Conservation (phyloP, 2,797 vertebrate genomes). For the Lepidocolaptes lacrymiger region DNA sequence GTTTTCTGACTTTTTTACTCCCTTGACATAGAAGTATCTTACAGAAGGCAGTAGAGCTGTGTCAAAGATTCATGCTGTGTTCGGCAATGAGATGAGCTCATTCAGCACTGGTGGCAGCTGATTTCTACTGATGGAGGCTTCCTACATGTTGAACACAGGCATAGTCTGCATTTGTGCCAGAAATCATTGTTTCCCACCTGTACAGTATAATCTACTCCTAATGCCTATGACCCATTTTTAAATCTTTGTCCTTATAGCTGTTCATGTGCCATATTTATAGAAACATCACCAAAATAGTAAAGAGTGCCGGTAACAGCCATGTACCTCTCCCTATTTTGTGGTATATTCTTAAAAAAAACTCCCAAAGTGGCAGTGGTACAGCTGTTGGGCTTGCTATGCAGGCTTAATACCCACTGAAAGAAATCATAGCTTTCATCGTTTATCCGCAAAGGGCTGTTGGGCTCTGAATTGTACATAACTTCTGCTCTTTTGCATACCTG, state of each 20-base stretch:
- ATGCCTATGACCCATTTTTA: constrained; percentile 31
- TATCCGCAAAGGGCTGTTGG: neutral
- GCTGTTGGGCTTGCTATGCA: neutral
- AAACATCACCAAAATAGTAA: neutral
- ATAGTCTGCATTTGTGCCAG: constrained; percentile 9
- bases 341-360: neutral
- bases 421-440: neutral
- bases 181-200: constrained; percentile 49
- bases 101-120: neutral
- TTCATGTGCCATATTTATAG: neutral
- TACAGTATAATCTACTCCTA: constrained; percentile 23
- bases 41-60: neutral
- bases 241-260: constrained; percentile 14
- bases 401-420: neutral
- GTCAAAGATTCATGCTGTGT: neutral
- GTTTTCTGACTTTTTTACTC: constrained; percentile 1
- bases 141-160: neutral
- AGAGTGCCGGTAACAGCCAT: neutral
- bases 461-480: neutral
- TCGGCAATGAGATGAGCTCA: neutral
- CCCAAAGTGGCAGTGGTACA: neutral
- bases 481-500: neutral
- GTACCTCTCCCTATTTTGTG: neutral
- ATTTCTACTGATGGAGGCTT: neutral
- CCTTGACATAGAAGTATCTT: neutral